Base-by-base conservation (phyloP, 2,888 invertebrate genomes). In the Netelia melanura region DNA sequence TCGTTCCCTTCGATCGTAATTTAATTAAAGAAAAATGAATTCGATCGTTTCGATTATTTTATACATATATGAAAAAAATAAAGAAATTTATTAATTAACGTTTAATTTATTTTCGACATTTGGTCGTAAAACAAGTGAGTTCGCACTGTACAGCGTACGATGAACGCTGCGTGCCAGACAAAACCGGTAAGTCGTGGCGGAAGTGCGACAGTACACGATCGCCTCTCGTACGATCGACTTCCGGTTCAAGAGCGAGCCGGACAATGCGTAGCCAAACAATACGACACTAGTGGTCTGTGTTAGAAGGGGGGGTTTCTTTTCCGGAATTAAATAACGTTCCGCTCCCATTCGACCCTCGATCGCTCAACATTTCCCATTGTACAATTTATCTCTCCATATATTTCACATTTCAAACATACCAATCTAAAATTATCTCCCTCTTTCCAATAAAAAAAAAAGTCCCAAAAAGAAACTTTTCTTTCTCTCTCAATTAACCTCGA, bases 201-300 rank as follows among this genome's bases (percentile, higher is more conserved):
- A 79, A 70, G 62, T 70, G 70, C 3, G 70, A 78, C 68, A 38
- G 61, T 70, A 70, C 52, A 62, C 70, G 48, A 58, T 78, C 44
- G 61, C 11, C 52, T 38, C 44, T 70, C 78, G 52, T 70, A 62
- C 52, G 65, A 65, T 67, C 54, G 68, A 62, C 78, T 62, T 78
- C 70, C 77, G 68, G 38, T 62, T 52, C 52, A 56, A 44, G 9
- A 38, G 48, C 25, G 30, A 25, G 52, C 52, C 78, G 70, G 54
- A 71, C 78, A 79, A 79, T 71, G 70, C 21, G 54, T 23, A 54
- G 52, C 62, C 61, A 23, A 70, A 78, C 70, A 78, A 78, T 78
- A 44, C 67, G 56, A 44, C n/a, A 67, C 76, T 10, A 5, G 30
- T 2, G 30, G 5, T 30, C 3, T 30, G 3, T 5, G 30, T 30